Evolutionary conservation across 2,888 invertebrate species (phyloP), one percentile per base, ranked within the genome.

Genomic region (Aphelenchoides bicaudatus): DNA sequence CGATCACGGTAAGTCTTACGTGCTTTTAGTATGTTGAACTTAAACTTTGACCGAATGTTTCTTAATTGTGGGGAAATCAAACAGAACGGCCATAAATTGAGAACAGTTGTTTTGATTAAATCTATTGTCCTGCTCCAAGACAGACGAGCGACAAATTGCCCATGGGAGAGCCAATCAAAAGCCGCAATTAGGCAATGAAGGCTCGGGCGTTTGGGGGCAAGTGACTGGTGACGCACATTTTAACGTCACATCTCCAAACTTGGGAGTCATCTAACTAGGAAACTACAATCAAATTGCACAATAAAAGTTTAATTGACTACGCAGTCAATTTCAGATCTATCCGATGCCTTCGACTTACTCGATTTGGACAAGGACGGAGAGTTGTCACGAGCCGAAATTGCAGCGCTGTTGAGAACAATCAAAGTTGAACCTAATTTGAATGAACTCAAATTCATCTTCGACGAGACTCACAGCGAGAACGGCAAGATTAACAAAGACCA

Each of bases 401-500:
- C 76, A 13, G 76, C 74, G 43, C 69, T 75, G 43, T 62, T 75
- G 10, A 56, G 74, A 30, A 72, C 73, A 0, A 71, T 73, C 37
- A 72, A 75, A 34, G 72, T 73, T 8, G 75, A 75, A 39, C 74
- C 75, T 37, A 75, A 73, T 23, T 62, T 74, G 23, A 68, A 65
- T n/a, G 75, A 75, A 58, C 49, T 75, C 29, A 73, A 75, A 56
- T 77, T 75, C 59, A 72, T 75, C 43, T 75, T 75, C 49, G 63
- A 68, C 31, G 75, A 75, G 62, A 75, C 77, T 70, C 76, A 77
- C 39, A 60, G 62, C 21, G 75, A 76, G 38, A 67, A 73, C 25
- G 75, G 75, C 25, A 76, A 72, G 58, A 75, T 75, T 55, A 72
- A 68, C 65, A 75, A 76, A 56, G 70, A 72, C 39, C 73, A 74